These are phyloP conservation scores for Lemur catta DNA, from an alignment of 2,797 vertebrate species.

Conservation along the genomic window DNA sequence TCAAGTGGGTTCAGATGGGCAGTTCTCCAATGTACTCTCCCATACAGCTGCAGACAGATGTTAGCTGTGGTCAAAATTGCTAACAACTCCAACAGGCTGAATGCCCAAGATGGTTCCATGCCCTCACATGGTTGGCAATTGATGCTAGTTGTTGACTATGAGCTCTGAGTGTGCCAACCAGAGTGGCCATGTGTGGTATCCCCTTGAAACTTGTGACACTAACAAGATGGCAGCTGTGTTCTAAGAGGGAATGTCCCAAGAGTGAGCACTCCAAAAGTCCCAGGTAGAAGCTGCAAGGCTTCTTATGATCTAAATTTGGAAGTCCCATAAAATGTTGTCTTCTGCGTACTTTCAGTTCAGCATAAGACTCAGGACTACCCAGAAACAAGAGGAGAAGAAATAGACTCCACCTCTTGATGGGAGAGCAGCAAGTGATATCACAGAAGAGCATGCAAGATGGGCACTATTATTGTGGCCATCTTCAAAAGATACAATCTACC, in stretches of 20 bases:
- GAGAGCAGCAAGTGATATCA: neutral
- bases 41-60: neutral
- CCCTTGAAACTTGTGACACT: neutral
- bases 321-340: neutral
- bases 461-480: neutral
- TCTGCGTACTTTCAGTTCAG: neutral
- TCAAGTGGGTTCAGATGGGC: neutral
- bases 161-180: neutral
- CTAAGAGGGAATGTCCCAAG: neutral
- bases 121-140: neutral
- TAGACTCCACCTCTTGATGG: neutral
- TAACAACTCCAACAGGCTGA: neutral
- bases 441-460: neutral
- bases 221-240: neutral
- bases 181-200: neutral
- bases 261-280: neutral
- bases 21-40: neutral
- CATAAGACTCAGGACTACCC: neutral
- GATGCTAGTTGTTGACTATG: neutral
- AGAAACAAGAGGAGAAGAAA: neutral
- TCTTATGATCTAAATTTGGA: neutral
- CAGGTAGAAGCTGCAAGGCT: neutral
- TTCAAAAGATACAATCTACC: neutral
- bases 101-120: neutral
- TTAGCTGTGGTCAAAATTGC: neutral